phyloP scores from a whole-genome alignment of 2,888 invertebrate genomes.

The Diarsia rubi region DNA sequence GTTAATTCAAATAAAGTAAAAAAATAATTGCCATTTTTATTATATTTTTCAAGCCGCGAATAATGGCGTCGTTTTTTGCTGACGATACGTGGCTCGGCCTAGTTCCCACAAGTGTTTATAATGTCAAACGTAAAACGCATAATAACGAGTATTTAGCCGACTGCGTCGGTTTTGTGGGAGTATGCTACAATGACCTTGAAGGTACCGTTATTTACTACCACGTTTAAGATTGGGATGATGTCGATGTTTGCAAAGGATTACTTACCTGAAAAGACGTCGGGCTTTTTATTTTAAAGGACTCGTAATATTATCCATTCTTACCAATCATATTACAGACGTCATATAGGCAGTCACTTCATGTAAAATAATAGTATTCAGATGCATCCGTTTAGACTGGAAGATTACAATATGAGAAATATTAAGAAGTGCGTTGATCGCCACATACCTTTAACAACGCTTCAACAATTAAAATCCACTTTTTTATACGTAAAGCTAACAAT shows the following conservation, averaged over 20 bases:
- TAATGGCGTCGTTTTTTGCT: conserved; percentile 64
- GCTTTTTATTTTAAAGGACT: background rate
- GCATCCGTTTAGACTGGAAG: no score
- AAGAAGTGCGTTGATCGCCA: background rate
- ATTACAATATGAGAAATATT: background rate
- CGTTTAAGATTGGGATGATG: conserved; percentile 1
- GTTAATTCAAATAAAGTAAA: conserved; percentile 49
- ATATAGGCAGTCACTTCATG: no score
- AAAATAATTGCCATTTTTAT: conserved; percentile 38
- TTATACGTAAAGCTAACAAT: conserved; percentile 3
- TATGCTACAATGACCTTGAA: conserved; percentile 56
- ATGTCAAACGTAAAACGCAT: conserved; percentile 74
- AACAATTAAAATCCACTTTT: conserved; percentile 10
- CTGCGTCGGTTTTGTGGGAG: conserved; percentile 44
- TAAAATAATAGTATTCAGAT: no score
- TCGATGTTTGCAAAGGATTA: no score
- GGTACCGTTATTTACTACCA: conserved; percentile 40
- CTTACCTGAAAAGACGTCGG: background rate
- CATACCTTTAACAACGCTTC: background rate
- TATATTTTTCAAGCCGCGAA: conserved; percentile 40
- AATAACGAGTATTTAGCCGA: conserved; percentile 61
- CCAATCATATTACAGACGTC: no score
- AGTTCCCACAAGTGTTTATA: conserved; percentile 77
- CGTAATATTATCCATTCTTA: no score
- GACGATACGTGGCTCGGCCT: conserved; percentile 73